Conservation (phyloP, 2,888 invertebrate genomes). For the Tineola bisselliella region DNA sequence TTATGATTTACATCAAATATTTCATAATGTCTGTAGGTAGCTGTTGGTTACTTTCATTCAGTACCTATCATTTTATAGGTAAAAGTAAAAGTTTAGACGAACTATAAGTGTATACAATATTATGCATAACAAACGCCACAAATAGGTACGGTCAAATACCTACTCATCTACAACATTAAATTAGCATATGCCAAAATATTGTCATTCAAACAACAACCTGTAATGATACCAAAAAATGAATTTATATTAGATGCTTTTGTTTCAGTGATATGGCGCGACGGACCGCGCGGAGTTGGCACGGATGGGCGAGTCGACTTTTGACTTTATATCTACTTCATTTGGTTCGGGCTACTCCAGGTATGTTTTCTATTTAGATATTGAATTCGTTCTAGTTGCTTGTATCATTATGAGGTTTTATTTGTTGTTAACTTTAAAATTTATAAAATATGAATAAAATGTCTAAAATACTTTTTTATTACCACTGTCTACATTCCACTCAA, state of each 20-base stretch:
- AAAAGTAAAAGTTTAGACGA: background rate
- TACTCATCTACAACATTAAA: too few species aligned
- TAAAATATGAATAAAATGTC: too few species aligned
- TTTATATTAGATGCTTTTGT: conserved; percentile 24
- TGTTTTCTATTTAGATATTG: too few species aligned
- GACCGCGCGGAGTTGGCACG: conserved; percentile 51
- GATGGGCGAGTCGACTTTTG: conserved; percentile 37
- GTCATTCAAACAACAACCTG: too few species aligned
- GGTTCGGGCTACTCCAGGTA: conserved; percentile 51
- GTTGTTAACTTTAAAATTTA: too few species aligned
- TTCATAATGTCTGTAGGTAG: background rate
- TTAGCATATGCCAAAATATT: too few species aligned
- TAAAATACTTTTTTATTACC: background rate
- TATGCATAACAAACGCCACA: too few species aligned
- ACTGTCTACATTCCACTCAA: background rate
- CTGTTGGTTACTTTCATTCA: background rate
- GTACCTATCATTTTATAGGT: background rate
- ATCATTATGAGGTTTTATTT: too few species aligned
- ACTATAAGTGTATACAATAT: too few species aligned
- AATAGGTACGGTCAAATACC: too few species aligned
- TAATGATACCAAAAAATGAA: too few species aligned
- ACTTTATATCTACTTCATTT: conserved; percentile 39
- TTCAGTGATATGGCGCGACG: conserved; percentile 64
- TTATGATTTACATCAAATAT: conserved; percentile 12
- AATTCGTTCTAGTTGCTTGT: too few species aligned